A percentile compares a stretch with the other conserved stretches of the same genome.
Evolutionary conservation across 2,113 vertebrate species (phyloP).

Genomic region (Haemorhous mexicanus): DNA sequence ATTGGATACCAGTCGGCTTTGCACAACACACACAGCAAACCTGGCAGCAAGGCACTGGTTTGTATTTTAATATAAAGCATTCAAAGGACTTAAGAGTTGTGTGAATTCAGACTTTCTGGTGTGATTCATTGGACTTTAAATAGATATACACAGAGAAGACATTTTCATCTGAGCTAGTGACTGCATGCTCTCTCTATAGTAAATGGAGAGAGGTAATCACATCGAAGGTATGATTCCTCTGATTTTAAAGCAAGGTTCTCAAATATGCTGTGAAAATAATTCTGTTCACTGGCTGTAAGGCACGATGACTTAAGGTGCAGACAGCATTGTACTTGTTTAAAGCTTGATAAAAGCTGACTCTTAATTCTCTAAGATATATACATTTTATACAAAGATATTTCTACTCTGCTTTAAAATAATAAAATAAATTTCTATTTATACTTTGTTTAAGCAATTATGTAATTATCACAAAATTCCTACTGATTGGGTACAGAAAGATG

Average conservation of each 20-base stretch:
- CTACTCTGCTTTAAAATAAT: background rate
- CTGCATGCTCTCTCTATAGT: background rate
- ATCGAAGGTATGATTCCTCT: background rate
- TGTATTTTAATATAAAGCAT: background rate
- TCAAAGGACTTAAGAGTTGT: background rate
- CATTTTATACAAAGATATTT: background rate
- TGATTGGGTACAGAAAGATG: rapidly evolving
- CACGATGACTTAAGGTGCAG: background rate
- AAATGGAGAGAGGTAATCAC: background rate
- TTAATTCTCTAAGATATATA: background rate
- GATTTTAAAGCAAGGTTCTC: background rate
- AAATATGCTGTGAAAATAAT: background rate
- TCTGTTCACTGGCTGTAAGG: background rate
- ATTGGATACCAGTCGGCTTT: background rate
- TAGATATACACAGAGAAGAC: background rate
- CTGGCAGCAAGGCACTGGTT: background rate
- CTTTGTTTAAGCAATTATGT: background rate
- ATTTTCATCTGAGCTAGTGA: background rate
- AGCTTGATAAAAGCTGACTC: background rate
- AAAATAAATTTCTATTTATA: background rate
- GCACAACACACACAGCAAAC: background rate
- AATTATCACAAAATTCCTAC: background rate
- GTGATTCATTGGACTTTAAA: conserved; percentile 8
- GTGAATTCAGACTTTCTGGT: background rate
- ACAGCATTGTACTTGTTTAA: background rate